phyloP scores from a whole-genome alignment of 2,113 vertebrate species.

The Felis chaus region DNA sequence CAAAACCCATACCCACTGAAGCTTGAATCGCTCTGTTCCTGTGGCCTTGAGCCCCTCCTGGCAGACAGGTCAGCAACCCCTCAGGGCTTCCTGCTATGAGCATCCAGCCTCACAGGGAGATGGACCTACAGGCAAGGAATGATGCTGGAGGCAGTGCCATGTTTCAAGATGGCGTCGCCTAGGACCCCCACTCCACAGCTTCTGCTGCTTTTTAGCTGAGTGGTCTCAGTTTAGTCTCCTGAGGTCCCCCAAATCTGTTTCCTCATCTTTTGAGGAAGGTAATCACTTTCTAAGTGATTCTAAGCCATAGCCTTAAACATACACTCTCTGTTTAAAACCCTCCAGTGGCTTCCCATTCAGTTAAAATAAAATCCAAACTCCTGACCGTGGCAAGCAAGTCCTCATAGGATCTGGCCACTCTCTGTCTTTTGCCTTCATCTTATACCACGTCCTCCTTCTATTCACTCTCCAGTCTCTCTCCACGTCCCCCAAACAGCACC shows the following conservation, averaged over 20 bases:
- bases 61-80: not conserved
- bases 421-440: not conserved
- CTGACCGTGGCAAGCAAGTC: too few relatives aligned
- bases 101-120: not conserved
- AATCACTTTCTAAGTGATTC: not conserved
- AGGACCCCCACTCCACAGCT: accelerated
- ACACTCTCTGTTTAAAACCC: not conserved
- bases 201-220: not conserved
- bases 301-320: not conserved
- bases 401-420: too few relatives aligned
- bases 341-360: not conserved
- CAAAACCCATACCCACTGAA: not conserved
- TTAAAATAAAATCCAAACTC: not conserved
- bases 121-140: not conserved
- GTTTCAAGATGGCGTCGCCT: not conserved
- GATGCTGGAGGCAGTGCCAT: accelerated
- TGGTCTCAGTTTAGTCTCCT: not conserved
- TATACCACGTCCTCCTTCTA: not conserved
- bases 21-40: not conserved
- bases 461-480: not conserved
- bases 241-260: accelerated
- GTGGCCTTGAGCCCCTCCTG: not conserved
- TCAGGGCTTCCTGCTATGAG: not conserved
- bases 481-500: not conserved
- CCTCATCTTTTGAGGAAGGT: not conserved